phyloP scores from a whole-genome alignment of 2,113 vertebrate genomes.

The Turnix velox region DNA sequence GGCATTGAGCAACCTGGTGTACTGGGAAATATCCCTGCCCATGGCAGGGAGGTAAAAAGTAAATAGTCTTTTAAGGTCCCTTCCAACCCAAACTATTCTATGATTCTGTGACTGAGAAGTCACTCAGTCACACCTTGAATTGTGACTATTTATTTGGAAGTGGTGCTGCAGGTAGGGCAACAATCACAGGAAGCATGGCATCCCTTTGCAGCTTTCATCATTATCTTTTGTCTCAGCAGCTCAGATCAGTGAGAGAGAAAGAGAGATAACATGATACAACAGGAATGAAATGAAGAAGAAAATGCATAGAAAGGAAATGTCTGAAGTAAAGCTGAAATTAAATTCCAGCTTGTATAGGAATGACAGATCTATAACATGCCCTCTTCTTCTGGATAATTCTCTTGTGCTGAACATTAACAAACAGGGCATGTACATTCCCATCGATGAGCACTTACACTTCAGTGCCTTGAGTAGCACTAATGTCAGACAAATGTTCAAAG shows the following conservation, averaged over 20 bases:
- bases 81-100: too few relatives aligned
- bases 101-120: slow-evolving; percentile 18
- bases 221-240: slow-evolving; percentile 31
- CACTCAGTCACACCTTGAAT: slow-evolving; percentile 30
- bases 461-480: slow-evolving; percentile 36
- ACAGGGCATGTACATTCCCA: slow-evolving; percentile 30
- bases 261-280: slow-evolving; percentile 16
- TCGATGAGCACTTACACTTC: slow-evolving; percentile 35
- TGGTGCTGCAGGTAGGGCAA: slow-evolving; percentile 36
- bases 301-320: slow-evolving; percentile 29
- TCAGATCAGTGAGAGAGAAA: neutral
- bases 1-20: too few relatives aligned
- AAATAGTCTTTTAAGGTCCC: too few relatives aligned
- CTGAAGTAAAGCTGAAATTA: slow-evolving; percentile 53
- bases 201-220: slow-evolving; percentile 38
- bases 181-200: neutral
- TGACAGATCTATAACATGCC: slow-evolving; percentile 46
- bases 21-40: too few relatives aligned
- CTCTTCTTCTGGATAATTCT: slow-evolving; percentile 15
- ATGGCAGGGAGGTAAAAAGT: too few relatives aligned
- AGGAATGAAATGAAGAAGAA: slow-evolving; percentile 53
- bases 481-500: slow-evolving; percentile 40
- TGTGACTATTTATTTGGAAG: slow-evolving; percentile 45
- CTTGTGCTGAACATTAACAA: slow-evolving; percentile 35
- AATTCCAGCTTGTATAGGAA: neutral